Evolutionary conservation across 2,888 invertebrate genomes (phyloP), one percentile per base, ranked within the genome.

Genomic region (Caenorhabditis plicata): DNA sequence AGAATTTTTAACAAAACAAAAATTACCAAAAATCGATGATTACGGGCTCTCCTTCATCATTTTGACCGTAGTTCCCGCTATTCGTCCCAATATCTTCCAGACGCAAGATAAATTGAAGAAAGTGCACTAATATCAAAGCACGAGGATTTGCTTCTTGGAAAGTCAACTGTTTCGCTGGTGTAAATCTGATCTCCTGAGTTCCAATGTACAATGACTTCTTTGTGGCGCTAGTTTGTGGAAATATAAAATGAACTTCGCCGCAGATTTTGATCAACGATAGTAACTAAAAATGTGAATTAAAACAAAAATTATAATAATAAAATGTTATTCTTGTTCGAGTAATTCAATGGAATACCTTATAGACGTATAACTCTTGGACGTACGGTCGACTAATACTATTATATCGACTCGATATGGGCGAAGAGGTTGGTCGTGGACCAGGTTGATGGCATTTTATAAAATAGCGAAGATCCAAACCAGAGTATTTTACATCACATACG

Each of bases 301-400:
- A 43, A 19, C 43, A 43, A 20, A 29, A 13, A 43, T 43, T 43
- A 43, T 43, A 43, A 43, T 43, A 43, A 43, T 50, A 44, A 44
- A 50, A 50, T 45, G 45, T 50, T 50, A 50, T 31, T 50, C 33
- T 50, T 47, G 50, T 50, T 50, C 50, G 36, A 51, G 27, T 35
- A 49, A 45, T 51, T 51, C 51, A 51, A 51, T 49, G 36, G 44
- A 49, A 51, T 51, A 51, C 51, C 51, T 51, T 13, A 36, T 51
- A 49, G 4, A 51, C 45, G 33, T 26, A 51, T 4, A 51, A 35
- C 36, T 51, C 51, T 35, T 49, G 33, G 27, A 49, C 29, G 51
- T 26, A 49, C 36, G 51, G 51, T 20, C 51, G 43, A 51, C 36
- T 51, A 23, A 36, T 23, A 36, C 44, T 51, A 45, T 22, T 43